Evolutionary conservation across 2,113 vertebrate genomes (phyloP).

Genomic region (Chascanopsetta lugubris): DNA sequence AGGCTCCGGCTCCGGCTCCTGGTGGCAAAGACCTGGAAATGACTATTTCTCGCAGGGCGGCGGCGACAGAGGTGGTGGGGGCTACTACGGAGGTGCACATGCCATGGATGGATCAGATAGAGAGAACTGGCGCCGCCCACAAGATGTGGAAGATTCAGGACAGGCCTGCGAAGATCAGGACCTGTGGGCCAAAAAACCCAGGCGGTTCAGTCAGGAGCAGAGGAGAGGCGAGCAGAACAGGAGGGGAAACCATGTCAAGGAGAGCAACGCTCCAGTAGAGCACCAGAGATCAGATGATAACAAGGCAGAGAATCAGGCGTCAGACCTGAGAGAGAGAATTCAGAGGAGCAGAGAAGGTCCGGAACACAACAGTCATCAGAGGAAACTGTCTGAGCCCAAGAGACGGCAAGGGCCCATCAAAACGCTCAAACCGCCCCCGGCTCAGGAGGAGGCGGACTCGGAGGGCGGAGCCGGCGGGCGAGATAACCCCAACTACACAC

Average conservation of each 20-base stretch:
- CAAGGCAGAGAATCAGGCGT: slow-evolving; percentile 15
- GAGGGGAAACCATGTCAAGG: slow-evolving; percentile 33
- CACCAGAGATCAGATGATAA: slow-evolving; percentile 12
- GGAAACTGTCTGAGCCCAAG: slow-evolving; percentile 74
- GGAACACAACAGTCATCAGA: slow-evolving; percentile 63
- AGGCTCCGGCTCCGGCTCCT: slow-evolving; percentile 78
- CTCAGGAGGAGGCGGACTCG: slow-evolving; percentile 73
- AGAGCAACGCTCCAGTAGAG: slow-evolving; percentile 16
- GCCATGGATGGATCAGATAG: slow-evolving; percentile 48
- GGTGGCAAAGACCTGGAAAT: slow-evolving; percentile 81
- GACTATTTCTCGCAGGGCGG: slow-evolving; percentile 63
- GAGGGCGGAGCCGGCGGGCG: slow-evolving; percentile 65
- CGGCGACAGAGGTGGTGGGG: slow-evolving; percentile 37
- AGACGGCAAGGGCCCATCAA: slow-evolving; percentile 81
- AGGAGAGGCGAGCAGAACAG: slow-evolving; percentile 50
- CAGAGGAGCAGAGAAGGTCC: slow-evolving; percentile 42
- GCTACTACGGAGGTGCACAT: slow-evolving; percentile 14
- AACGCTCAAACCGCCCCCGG: slow-evolving; percentile 55
- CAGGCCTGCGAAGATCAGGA: slow-evolving; percentile 50
- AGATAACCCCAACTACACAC: background rate
- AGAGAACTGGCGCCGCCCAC: slow-evolving; percentile 64
- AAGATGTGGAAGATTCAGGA: slow-evolving; percentile 1
- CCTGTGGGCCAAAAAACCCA: slow-evolving; percentile 47
- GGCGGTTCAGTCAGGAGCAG: slow-evolving; percentile 64
- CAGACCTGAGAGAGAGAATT: slow-evolving; percentile 40